phyloP scores from a whole-genome alignment of 2,888 invertebrate species.

The Argynnis bischoffii region DNA sequence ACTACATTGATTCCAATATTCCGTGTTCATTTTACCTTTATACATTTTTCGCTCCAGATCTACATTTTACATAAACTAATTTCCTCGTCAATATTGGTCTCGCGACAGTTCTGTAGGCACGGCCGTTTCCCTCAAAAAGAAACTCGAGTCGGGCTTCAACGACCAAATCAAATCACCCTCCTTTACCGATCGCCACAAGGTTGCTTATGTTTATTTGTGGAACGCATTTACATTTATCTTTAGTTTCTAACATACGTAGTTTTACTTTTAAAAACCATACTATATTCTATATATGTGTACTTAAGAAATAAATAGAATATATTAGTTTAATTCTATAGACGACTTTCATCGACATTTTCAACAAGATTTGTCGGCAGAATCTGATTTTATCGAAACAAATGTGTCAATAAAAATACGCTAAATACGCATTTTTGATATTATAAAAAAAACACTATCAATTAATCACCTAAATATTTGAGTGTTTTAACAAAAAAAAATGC shows the following conservation, averaged over 20 bases:
- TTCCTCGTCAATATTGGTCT: constrained; percentile 81
- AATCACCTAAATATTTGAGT: no score
- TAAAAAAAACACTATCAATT: no score
- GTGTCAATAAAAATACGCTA: no score
- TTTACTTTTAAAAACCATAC: no score
- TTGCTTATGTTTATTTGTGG: constrained; percentile 58
- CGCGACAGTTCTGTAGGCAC: constrained; percentile 77
- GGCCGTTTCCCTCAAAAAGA: constrained; percentile 73
- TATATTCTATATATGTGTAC: no score
- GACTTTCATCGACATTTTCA: no score
- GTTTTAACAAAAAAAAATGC: no score
- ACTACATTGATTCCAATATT: constrained; percentile 68
- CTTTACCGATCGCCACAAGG: constrained; percentile 74
- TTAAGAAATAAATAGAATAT: no score
- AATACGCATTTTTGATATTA: no score
- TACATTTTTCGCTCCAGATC: constrained; percentile 78
- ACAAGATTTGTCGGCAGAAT: no score
- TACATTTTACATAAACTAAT: constrained; percentile 82
- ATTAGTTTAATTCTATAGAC: no score
- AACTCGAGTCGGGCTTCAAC: constrained; percentile 68
- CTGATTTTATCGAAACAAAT: no score
- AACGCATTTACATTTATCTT: not conserved
- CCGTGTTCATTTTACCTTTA: constrained; percentile 56
- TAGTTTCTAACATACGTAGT: not conserved
- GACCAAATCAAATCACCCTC: constrained; percentile 80